A percentile compares a stretch with the other conserved stretches of the same genome.
Evolutionary conservation across 2,113 vertebrate species (phyloP).

Genomic region (Rana temporaria): DNA sequence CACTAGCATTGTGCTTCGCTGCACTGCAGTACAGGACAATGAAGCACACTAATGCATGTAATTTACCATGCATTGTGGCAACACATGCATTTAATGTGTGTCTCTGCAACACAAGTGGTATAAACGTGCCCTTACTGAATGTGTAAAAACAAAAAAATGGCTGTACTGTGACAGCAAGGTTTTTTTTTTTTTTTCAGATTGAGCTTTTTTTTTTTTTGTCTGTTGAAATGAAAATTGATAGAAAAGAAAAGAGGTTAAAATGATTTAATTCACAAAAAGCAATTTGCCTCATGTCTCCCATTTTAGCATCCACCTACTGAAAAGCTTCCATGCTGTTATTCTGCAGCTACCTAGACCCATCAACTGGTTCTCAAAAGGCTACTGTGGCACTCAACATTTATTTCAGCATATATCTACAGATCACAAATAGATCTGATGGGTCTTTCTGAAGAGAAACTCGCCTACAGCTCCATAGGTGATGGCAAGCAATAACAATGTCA

Average conservation of each 20-base stretch:
- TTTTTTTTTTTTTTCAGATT: no score
- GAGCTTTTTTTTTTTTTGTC: background rate
- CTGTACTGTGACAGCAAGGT: no score
- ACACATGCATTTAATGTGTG: no score
- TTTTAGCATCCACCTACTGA: slow-evolving; percentile 37
- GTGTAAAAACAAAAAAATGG: no score
- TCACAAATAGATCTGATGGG: slow-evolving; percentile 31
- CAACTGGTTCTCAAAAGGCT: slow-evolving; percentile 11
- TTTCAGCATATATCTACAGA: slow-evolving; percentile 4
- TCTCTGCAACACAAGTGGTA: no score
- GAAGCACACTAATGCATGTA: no score
- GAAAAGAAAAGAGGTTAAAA: background rate
- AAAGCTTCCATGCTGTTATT: slow-evolving; percentile 28
- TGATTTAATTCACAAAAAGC: slow-evolving; percentile 7
- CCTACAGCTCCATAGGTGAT: background rate
- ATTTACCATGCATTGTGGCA: no score
- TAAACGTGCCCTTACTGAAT: no score
- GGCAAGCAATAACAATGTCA: slow-evolving; percentile 8
- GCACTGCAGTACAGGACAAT: no score
- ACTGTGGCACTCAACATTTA: slow-evolving; percentile 20
- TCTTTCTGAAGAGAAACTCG: slow-evolving; percentile 3
- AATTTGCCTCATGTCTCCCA: background rate
- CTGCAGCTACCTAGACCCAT: background rate
- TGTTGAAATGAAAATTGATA: background rate
- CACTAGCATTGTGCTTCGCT: no score